Evolutionary conservation across 1,140 invertebrate species (phyloP), one percentile per base, ranked within the genome.

Genomic region (Brachionus manjavacas): DNA sequence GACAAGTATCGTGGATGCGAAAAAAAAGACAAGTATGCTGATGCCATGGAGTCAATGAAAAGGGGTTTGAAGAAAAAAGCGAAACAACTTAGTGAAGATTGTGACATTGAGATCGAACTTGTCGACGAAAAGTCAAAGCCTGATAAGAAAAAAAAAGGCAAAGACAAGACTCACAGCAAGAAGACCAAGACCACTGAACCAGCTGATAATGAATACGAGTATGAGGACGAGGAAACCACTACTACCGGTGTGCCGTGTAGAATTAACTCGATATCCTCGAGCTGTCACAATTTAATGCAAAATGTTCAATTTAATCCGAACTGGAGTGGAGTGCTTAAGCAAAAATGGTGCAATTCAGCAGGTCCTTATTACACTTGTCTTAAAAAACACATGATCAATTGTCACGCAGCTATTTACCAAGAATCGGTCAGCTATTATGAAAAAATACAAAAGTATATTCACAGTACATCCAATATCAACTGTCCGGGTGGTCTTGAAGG

Each of bases 381-480:
- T 3, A 74, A 64, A 60, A 14, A 25, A 9, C 70, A 39, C 20
- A 31, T 84, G 28, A 7, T 43, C 3, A 84, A 84, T 14, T 84
- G 83, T 76, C 6, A 25, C 20, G 81, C n/a, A 0, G 39, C 43
- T 11, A 9, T 49, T n/a, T 84, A 43, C 55, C 41, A 49, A 16
- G 81, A 84, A 20, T 68, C 66, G 23, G 25, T 84, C 4, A 46
- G 41, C 35, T 84, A 84, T 23, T 84, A 84, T 84, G 81, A 84
- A 49, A 84, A 84, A 84, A 70, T 84, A 11, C 81, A 84, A 70
- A 84, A 84, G 25, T 68, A 70, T 23, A 68, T 84, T 70, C 60
- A 72, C 20, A 84, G 81, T 70, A 49, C 41, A 70, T 46, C 81
- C 3, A 84, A 84, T 74, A 23, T 84, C 31, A 49, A 70, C 23